phyloP scores from a whole-genome alignment of 2,797 vertebrate genomes.

The Prionace glauca region DNA sequence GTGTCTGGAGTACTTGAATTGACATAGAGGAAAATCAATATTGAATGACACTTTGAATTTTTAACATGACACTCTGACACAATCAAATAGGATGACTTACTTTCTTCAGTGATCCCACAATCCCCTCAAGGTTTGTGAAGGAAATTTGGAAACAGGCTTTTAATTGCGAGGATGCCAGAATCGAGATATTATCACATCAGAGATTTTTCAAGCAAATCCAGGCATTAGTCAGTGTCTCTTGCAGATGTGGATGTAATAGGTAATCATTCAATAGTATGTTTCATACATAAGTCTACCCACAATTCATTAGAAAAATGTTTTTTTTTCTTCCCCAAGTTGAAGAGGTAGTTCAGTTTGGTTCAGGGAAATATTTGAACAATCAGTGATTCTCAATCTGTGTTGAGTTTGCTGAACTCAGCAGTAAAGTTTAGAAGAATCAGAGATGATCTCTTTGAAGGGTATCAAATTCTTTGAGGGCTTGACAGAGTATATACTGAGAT shows the following conservation, averaged over 20 bases:
- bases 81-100: background rate
- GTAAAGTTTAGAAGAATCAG: background rate
- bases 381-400: background rate
- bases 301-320: background rate
- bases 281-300: background rate
- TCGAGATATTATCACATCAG: background rate
- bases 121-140: background rate
- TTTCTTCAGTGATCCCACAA: background rate
- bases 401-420: background rate
- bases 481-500: background rate
- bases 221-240: constrained; percentile 16
- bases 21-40: constrained; percentile 11
- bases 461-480: background rate
- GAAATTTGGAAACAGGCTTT: background rate
- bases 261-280: background rate
- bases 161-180: constrained; percentile 24
- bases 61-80: constrained; percentile 32
- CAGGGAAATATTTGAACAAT: background rate
- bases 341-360: background rate
- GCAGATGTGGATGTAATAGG: constrained; percentile 9
- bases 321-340: background rate
- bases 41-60: constrained; percentile 32
- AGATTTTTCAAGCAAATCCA: constrained; percentile 31
- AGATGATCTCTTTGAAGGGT: background rate
- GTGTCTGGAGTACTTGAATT: background rate